Percentiles rank a stretch among this genome's conserved stretches.
phyloP scores from a whole-genome alignment of 2,888 invertebrate genomes.

The Melanostoma mellinum region DNA sequence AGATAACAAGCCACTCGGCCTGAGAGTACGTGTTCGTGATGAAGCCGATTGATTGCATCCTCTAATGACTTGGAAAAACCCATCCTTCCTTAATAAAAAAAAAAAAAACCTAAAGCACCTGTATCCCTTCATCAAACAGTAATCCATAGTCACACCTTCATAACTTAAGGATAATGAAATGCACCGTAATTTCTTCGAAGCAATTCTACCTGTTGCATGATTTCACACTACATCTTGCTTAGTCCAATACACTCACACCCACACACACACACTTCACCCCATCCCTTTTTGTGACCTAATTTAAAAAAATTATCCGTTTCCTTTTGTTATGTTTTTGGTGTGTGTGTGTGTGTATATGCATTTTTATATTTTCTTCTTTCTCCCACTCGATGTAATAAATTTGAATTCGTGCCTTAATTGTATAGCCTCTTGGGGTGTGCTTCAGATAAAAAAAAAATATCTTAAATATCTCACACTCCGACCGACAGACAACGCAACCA shows the following conservation, averaged over 20 bases:
- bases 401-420: conserved; percentile 61
- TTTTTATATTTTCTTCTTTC: conserved; percentile 20
- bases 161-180: conserved; percentile 5
- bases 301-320: conserved; percentile 44
- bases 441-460: conserved; percentile 51
- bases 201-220: conserved; percentile 23
- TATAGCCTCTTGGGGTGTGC: conserved; percentile 57
- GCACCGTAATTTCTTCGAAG: conserved; percentile 2
- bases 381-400: conserved; percentile 54
- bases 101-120: conserved; percentile 17
- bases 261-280: not conserved
- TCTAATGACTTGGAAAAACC: conserved; percentile 30
- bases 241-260: not conserved
- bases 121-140: not conserved
- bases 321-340: conserved; percentile 23
- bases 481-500: conserved; percentile 32
- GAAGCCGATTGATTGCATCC: not conserved
- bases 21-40: too few relatives aligned
- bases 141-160: conserved; percentile 1
- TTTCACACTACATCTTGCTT: not conserved
- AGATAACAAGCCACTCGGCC: too few relatives aligned
- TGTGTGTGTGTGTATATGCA: not conserved
- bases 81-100: conserved; percentile 9
- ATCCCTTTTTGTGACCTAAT: conserved; percentile 64
- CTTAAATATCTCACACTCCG: conserved; percentile 56